Percentiles rank a stretch among this genome's conserved stretches.
Evolutionary conservation across 2,888 invertebrate species (phyloP).

Genomic region (Osmoderma eremita): DNA sequence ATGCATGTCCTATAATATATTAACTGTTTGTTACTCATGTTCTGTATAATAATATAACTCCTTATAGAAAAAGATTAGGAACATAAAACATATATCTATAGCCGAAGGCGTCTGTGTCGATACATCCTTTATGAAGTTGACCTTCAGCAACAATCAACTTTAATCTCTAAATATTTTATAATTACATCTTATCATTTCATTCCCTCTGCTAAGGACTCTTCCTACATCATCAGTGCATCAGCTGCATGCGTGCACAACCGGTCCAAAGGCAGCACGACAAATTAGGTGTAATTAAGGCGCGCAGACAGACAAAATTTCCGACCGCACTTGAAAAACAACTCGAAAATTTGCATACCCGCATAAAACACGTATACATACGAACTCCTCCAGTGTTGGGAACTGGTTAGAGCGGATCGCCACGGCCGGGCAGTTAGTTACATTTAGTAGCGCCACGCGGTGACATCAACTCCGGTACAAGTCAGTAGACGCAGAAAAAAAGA

Average conservation of each 20-base stretch:
- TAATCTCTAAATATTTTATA: too few species aligned
- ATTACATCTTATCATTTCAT: too few species aligned
- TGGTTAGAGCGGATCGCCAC: background rate
- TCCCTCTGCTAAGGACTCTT: too few species aligned
- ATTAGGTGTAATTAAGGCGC: background rate
- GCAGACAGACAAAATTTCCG: slow-evolving; percentile 28
- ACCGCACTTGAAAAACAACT: slow-evolving; percentile 33
- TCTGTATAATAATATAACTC: too few species aligned
- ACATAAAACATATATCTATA: too few species aligned
- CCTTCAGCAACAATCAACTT: too few species aligned
- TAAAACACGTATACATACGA: slow-evolving; percentile 9
- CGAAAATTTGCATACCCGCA: slow-evolving; percentile 32
- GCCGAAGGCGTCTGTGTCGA: too few species aligned
- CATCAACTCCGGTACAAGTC: slow-evolving; percentile 27
- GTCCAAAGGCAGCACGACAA: background rate
- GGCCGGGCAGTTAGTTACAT: slow-evolving; percentile 7
- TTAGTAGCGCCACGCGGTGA: slow-evolving; percentile 19
- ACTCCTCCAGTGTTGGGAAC: too few species aligned
- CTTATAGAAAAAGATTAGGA: too few species aligned
- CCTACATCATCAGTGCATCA: background rate
- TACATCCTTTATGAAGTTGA: too few species aligned
- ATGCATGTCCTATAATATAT: too few species aligned
- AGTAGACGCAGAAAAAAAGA: background rate
- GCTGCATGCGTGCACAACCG: background rate
- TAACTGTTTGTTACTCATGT: too few species aligned